Evolutionary conservation across 1,140 invertebrate genomes (phyloP).

Genomic region (Diploscapter pachys): DNA sequence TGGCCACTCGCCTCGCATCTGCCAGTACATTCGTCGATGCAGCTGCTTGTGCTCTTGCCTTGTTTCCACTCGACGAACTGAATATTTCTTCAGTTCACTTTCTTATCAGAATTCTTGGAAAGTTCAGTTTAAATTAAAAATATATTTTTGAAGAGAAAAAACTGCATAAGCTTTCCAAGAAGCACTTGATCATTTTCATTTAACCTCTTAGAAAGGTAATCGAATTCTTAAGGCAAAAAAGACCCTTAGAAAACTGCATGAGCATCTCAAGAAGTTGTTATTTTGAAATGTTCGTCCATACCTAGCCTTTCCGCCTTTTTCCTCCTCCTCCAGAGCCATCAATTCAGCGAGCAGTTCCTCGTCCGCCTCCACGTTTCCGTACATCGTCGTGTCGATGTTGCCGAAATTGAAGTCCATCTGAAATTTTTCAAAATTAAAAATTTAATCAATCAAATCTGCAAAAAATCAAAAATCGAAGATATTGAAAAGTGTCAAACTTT

Average conservation of each 20-base stretch:
- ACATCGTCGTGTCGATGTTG: slow-evolving; percentile 29
- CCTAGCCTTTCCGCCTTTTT: slow-evolving; percentile 16
- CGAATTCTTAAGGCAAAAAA: not conserved
- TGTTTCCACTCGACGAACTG: too few relatives aligned
- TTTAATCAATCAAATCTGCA: not conserved
- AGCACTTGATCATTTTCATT: not conserved
- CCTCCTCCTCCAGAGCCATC: slow-evolving; percentile 35
- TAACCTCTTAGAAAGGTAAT: not conserved
- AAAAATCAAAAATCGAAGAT: slow-evolving; percentile 15
- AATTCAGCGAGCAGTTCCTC: slow-evolving; percentile 38
- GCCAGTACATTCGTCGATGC: not conserved
- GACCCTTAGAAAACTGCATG: slow-evolving; percentile 1
- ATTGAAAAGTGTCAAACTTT: slow-evolving; percentile 1
- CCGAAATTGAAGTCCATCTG: slow-evolving; percentile 35
- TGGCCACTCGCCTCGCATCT: slow-evolving; percentile 12
- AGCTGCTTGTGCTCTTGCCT: not conserved
- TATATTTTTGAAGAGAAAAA: not conserved
- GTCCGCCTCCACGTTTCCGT: slow-evolving; percentile 37
- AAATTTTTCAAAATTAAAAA: not conserved
- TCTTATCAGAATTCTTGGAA: not conserved
- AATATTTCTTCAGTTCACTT: not conserved
- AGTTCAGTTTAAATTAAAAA: not conserved
- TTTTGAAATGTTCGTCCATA: not conserved
- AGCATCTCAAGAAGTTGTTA: not conserved
- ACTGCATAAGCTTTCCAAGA: not conserved